Evolutionary conservation across 2,113 vertebrate genomes (phyloP).

Genomic region (Tragelaphus imberbis): DNA sequence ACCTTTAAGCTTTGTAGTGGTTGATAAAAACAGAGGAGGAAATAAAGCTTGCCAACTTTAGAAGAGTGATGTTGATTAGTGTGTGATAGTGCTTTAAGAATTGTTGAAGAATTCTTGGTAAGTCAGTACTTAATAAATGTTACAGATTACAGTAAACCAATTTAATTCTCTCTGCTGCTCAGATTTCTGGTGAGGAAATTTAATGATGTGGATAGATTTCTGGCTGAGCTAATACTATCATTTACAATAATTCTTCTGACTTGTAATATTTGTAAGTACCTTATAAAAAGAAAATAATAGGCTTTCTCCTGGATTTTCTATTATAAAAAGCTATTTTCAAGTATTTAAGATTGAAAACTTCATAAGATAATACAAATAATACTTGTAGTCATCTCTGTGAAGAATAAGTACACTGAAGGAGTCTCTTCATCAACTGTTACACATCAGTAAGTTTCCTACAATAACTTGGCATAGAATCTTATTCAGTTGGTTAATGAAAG

Average conservation of each 20-base stretch:
- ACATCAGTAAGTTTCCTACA: neutral
- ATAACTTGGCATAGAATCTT: neutral
- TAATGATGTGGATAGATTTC: slow-evolving; percentile 72
- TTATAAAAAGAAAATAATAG: slow-evolving; percentile 58
- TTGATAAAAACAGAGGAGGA: slow-evolving; percentile 32
- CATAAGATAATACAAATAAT: neutral
- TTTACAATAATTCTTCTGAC: slow-evolving; percentile 61
- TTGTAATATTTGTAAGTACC: slow-evolving; percentile 48
- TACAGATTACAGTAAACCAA: slow-evolving; percentile 63
- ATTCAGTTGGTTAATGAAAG: neutral
- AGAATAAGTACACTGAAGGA: neutral
- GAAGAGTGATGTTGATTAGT: slow-evolving; percentile 6
- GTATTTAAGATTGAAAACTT: slow-evolving; percentile 31
- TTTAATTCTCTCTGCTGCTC: slow-evolving; percentile 64
- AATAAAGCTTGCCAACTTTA: neutral
- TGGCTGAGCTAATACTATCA: slow-evolving; percentile 67
- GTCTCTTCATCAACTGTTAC: neutral
- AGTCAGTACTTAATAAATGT: slow-evolving; percentile 47
- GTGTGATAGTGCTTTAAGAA: slow-evolving; percentile 14
- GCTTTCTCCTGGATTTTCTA: slow-evolving; percentile 43
- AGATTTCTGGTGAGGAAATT: slow-evolving; percentile 63
- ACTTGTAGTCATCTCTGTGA: neutral
- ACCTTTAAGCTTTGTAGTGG: slow-evolving; percentile 32
- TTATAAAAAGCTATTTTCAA: slow-evolving; percentile 52
- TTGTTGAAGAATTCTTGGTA: slow-evolving; percentile 36